Conservation (phyloP, 2,797 vertebrate species). For the Aselliscus stoliczkanus region DNA sequence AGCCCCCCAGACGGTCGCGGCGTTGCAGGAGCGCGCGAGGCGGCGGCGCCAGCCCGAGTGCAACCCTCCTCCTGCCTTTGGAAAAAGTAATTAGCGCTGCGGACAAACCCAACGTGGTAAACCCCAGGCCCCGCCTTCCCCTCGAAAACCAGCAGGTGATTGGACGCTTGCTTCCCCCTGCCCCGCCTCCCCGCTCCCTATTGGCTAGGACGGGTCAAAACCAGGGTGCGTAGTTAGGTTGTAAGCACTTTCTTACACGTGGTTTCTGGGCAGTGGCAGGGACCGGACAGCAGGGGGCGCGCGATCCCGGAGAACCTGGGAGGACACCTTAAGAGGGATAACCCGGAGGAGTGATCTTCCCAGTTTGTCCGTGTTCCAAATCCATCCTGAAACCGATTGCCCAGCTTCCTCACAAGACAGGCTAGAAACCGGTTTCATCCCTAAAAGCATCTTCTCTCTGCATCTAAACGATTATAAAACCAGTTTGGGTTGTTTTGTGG, state of each 20-base stretch:
- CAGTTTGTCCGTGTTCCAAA: neutral
- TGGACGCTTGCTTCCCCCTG: neutral
- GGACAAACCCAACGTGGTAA: slow-evolving; percentile 84
- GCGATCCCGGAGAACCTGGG: neutral
- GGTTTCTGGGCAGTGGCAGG: slow-evolving; percentile 77
- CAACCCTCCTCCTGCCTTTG: slow-evolving; percentile 83
- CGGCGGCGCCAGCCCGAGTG: slow-evolving; percentile 68
- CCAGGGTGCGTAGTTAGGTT: slow-evolving; percentile 67
- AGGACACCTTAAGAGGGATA: neutral
- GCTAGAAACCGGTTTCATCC: neutral
- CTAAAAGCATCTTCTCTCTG: neutral
- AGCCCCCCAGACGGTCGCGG: slow-evolving; percentile 43
- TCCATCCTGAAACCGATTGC: neutral
- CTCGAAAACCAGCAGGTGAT: neutral
- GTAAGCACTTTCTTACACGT: slow-evolving; percentile 84
- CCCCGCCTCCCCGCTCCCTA: slow-evolving; percentile 64
- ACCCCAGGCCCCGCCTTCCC: slow-evolving; percentile 80
- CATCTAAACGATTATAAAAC: neutral
- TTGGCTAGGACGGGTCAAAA: slow-evolving; percentile 63
- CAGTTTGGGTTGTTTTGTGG: neutral
- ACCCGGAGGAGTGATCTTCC: neutral
- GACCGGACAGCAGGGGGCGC: slow-evolving; percentile 64
- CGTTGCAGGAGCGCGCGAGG: slow-evolving; percentile 29
- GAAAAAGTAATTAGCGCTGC: slow-evolving; percentile 84
- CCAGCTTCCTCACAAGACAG: neutral